Evolutionary conservation across 2,797 vertebrate genomes (phyloP), one percentile per base, ranked within the genome.

Genomic region (Typhlichthys eigenmanni): DNA sequence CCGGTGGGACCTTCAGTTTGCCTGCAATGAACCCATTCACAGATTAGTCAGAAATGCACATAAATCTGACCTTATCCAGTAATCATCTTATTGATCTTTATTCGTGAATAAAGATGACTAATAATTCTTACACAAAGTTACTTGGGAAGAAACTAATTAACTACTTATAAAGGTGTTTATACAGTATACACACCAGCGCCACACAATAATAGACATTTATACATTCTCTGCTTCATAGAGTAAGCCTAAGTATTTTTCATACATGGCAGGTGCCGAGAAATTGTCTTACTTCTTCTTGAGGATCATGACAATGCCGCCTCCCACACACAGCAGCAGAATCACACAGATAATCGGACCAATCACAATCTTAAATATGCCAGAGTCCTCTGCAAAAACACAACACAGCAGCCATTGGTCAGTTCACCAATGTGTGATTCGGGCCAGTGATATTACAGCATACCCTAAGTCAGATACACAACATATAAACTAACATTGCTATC

Each of bases 1-100:
- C 97, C 97, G 0, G 94, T 93, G 0, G 97, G 97, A 69, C 96
- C 96, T 73, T 98, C 97, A 0, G 93, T 95, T 89, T 98, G 96
- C 71, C 97, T 99, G 1, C 68, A 70, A 69, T 29, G 48, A 6
- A 79, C 13, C 72, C 57, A 14, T 13, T 69, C 16, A 72, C 1
- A 58, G 49, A 58, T 13, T 46, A 50, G 10, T 62, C 7, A 38
- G 3, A 77, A 46, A 71, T 2, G 3, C 43, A 58, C 50, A 32
- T 60, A 57, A 53, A 61, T 14, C 4, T 11, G 1, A 48, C 43
- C n/a, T 65, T 24, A 29, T 49, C 13, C 17, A 24, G 24, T 24
- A 24, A 24, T 24, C 24, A 24, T 24, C 24, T 24, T 24, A 24
- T 24, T 24, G 24, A 24, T 24, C 24, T 24, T 4, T 24, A 24